Evolutionary conservation across 2,113 vertebrate genomes (phyloP).

Genomic region (Sigmodon hispidus): DNA sequence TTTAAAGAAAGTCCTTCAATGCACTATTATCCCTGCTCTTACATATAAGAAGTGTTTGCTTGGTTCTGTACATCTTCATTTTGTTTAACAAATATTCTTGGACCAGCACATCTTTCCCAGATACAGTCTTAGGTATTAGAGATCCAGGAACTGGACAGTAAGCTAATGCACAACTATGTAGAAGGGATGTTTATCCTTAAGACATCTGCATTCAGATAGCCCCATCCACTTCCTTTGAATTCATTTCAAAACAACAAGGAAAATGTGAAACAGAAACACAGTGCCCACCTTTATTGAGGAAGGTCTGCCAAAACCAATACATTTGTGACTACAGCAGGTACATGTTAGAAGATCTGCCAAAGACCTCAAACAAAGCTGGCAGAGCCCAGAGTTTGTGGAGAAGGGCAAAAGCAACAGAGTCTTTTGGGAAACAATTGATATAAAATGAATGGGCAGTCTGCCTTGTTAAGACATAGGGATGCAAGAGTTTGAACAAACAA

Average conservation of each 20-base stretch:
- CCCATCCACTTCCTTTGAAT: not conserved
- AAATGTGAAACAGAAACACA: slow-evolving; percentile 37
- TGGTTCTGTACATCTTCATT: slow-evolving; percentile 7
- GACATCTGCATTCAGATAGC: not conserved
- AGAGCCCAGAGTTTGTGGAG: not conserved
- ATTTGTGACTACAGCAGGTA: not conserved
- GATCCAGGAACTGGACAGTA: not conserved
- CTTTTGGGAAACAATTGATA: not conserved
- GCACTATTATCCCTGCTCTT: not conserved
- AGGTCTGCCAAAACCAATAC: slow-evolving; percentile 13
- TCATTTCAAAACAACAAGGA: slow-evolving; percentile 39
- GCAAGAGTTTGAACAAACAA: not conserved
- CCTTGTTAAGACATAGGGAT: not conserved
- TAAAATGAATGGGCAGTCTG: not conserved
- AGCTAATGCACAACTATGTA: not conserved
- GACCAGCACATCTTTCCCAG: not conserved
- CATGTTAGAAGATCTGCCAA: not conserved
- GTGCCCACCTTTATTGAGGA: slow-evolving; percentile 14
- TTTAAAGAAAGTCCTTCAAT: slow-evolving; percentile 25
- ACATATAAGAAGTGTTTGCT: not conserved
- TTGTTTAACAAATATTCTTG: slow-evolving; percentile 30
- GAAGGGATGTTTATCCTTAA: not conserved
- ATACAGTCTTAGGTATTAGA: not conserved
- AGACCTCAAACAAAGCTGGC: not conserved
- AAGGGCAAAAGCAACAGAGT: not conserved